Conservation (phyloP, 2,888 invertebrate species). For the Drosophila limbata region DNA sequence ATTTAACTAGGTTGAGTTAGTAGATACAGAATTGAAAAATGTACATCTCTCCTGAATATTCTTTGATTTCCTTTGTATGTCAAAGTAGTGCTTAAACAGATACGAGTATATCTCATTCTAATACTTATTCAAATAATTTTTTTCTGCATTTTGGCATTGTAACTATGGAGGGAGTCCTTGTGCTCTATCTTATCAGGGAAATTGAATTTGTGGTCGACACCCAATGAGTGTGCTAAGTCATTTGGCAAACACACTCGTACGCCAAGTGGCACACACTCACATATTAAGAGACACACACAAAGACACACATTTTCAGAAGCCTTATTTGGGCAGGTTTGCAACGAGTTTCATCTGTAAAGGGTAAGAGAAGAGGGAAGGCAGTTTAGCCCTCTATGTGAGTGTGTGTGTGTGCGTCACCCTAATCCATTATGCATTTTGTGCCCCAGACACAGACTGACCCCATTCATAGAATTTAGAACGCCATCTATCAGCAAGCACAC, state of each 20-base stretch:
- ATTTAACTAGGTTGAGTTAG: neutral
- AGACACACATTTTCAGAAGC: constrained; percentile 45
- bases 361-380: neutral
- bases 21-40: neutral
- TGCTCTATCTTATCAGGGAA: constrained; percentile 56
- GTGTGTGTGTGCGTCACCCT: constrained; percentile 36
- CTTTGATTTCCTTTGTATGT: neutral
- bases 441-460: constrained; percentile 72
- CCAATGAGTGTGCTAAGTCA: constrained; percentile 76
- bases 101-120: neutral
- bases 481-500: constrained; percentile 73
- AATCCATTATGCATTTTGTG: constrained; percentile 74
- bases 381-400: constrained; percentile 12
- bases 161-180: constrained; percentile 18
- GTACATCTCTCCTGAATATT: neutral
- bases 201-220: constrained; percentile 74
- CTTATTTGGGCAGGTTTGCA: constrained; percentile 33
- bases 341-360: constrained; percentile 25
- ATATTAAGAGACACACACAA: constrained; percentile 25
- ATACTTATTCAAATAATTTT: constrained; percentile 1
- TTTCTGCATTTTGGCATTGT: constrained; percentile 22
- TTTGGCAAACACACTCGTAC: constrained; percentile 66
- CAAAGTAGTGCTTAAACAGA: neutral
- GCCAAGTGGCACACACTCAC: constrained; percentile 32
- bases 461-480: constrained; percentile 71